A percentile compares a stretch with the other conserved stretches of the same genome.
phyloP scores from a whole-genome alignment of 2,797 vertebrate species.

The Intellagama lesueurii region DNA sequence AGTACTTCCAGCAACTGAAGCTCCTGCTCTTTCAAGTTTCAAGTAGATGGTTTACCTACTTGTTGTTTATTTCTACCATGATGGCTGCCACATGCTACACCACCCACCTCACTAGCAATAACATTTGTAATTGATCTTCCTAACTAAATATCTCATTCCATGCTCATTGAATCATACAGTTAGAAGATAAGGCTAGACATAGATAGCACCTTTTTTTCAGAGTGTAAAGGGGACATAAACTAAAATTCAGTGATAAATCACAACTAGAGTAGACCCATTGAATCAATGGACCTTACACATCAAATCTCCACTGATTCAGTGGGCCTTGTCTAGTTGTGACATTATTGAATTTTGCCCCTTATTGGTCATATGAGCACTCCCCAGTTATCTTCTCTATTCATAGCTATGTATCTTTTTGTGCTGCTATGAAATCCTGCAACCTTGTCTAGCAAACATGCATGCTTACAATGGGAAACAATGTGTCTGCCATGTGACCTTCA shows the following conservation, averaged over 20 bases:
- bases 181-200: background rate
- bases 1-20: background rate
- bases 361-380: background rate
- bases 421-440: background rate
- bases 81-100: background rate
- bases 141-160: background rate
- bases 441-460: background rate
- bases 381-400: background rate
- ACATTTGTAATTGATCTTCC: background rate
- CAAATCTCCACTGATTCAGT: no score
- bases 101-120: slow-evolving; percentile 1
- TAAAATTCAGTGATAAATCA: no score
- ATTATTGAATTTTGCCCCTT: no score
- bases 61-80: background rate
- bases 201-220: background rate
- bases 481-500: background rate
- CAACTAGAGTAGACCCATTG: no score
- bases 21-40: slow-evolving; percentile 34
- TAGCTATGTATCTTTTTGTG: background rate
- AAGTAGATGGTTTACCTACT: background rate
- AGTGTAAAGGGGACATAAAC: background rate
- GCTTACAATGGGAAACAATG: background rate
- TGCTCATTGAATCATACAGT: background rate
- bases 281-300: no score
- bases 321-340: no score